A percentile compares a stretch with the other conserved stretches of the same genome.
Evolutionary conservation across 1,140 invertebrate genomes (phyloP).

Genomic region (Macrobrachium rosenbergii): DNA sequence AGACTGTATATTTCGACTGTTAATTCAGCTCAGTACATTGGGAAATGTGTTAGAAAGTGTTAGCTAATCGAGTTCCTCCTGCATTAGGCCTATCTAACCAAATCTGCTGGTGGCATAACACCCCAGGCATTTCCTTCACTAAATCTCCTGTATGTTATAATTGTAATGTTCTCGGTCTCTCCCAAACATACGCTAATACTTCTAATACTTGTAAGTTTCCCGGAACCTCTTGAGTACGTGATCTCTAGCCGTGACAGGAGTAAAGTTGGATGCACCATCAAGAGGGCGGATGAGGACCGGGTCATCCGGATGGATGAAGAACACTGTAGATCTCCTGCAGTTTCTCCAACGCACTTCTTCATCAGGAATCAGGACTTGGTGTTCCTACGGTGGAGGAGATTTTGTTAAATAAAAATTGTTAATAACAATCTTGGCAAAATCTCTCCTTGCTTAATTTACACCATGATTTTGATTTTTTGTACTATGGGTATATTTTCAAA

Average conservation of each 20-base stretch:
- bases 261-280: conserved; percentile 68
- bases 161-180: too few species aligned
- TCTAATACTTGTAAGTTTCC: conserved; percentile 50
- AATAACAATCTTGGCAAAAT: neutral
- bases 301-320: conserved; percentile 83
- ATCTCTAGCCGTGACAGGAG: conserved; percentile 66
- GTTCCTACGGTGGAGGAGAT: conserved; percentile 72
- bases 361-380: conserved; percentile 81
- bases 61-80: too few species aligned
- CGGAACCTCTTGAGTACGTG: conserved; percentile 63
- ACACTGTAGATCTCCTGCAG: conserved; percentile 80
- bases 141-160: too few species aligned
- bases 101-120: too few species aligned
- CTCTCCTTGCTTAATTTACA: neutral
- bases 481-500: too few species aligned
- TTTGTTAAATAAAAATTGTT: neutral
- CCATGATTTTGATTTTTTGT: neutral
- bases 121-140: too few species aligned
- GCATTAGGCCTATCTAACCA: too few species aligned
- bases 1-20: too few species aligned
- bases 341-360: conserved; percentile 75
- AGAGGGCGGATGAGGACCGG: conserved; percentile 75
- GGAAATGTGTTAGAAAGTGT: too few species aligned
- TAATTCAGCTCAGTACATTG: too few species aligned
- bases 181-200: too few species aligned